Conservation (phyloP, 2,113 vertebrate genomes). For the Leucosticte australis region DNA sequence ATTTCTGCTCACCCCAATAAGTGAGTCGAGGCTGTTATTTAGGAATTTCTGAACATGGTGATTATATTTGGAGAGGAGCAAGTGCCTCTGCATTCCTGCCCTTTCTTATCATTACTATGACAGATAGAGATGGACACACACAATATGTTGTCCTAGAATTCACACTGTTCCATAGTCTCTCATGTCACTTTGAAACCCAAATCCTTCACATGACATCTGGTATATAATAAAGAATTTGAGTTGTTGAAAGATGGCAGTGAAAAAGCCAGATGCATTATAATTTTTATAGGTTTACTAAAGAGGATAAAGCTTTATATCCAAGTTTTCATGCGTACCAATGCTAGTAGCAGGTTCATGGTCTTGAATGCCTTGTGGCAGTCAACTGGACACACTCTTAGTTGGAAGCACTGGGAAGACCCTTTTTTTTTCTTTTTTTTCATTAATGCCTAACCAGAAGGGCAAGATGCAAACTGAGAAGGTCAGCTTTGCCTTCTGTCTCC, state of each 20-base stretch:
- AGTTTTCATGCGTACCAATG: background rate
- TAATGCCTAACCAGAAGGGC: background rate
- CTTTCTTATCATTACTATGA: constrained; percentile 42
- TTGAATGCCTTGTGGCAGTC: background rate
- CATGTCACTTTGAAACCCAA: constrained; percentile 37
- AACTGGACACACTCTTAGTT: background rate
- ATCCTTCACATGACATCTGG: constrained; percentile 31
- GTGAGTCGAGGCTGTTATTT: background rate
- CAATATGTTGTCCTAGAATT: constrained; percentile 62
- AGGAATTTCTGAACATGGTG: background rate
- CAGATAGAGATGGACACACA: constrained; percentile 25
- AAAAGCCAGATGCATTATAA: background rate
- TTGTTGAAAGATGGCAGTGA: background rate
- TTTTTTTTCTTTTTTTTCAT: too few species aligned
- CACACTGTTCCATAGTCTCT: background rate
- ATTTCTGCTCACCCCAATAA: constrained; percentile 33
- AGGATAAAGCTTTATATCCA: background rate
- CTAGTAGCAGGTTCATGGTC: background rate
- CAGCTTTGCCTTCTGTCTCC: background rate
- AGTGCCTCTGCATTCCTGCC: constrained; percentile 20
- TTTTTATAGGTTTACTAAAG: background rate
- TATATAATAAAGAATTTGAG: constrained; percentile 23
- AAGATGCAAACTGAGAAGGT: background rate
- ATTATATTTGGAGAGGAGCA: constrained; percentile 41
- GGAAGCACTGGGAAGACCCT: background rate